These are phyloP conservation scores for Cricetomys ansorgei DNA, from an alignment of 2,113 vertebrate species.

Conservation along the genomic window DNA sequence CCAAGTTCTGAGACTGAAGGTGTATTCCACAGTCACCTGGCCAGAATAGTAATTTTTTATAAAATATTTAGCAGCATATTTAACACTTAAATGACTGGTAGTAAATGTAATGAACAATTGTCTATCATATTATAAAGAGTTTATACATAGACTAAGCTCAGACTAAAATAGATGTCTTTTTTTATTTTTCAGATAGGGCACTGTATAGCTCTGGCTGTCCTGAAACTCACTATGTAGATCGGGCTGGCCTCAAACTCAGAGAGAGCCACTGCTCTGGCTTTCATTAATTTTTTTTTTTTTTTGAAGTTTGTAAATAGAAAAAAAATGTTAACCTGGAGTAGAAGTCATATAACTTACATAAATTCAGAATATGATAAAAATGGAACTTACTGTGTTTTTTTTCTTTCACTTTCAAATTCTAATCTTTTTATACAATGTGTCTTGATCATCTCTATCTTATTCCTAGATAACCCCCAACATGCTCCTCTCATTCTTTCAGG, in stretches of 20 bases:
- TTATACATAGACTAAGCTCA: not conserved
- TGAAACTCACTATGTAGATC: not conserved
- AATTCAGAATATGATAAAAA: not conserved
- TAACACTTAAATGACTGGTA: conserved; percentile 18
- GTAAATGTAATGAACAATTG: not conserved
- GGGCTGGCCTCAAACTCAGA: not conserved
- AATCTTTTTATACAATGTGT: not conserved
- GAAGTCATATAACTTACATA: conserved; percentile 37
- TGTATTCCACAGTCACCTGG: no score
- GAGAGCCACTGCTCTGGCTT: not conserved
- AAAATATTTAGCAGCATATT: not conserved
- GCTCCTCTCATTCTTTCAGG: not conserved
- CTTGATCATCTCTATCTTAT: not conserved
- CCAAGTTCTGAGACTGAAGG: no score
- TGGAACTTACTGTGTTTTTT: not conserved
- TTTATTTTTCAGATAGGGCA: not conserved
- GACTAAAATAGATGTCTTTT: not conserved
- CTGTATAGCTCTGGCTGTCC: not conserved
- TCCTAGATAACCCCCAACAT: not conserved
- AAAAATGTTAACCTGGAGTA: not conserved
- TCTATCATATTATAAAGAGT: conserved; percentile 1
- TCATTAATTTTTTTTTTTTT: conserved; percentile 9
- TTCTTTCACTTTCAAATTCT: not conserved
- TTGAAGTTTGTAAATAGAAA: conserved; percentile 37
- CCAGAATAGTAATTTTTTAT: not conserved